A percentile compares a stretch with the other conserved stretches of the same genome.
phyloP scores from a whole-genome alignment of 2,113 vertebrate genomes.

The Calonectris borealis region DNA sequence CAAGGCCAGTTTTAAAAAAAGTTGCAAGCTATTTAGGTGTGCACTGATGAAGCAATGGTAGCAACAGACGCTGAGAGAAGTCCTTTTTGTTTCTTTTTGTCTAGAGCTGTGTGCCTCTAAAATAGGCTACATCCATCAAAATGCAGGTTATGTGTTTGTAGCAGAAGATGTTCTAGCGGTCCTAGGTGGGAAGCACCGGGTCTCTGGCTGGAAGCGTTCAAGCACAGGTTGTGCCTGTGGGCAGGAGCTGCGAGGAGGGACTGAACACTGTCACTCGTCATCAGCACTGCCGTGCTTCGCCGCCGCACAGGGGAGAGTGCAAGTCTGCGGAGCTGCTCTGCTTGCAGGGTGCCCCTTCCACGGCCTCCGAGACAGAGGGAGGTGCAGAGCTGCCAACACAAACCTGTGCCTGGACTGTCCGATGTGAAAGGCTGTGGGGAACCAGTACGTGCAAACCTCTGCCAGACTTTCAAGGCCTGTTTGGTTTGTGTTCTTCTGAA shows the following conservation, averaged over 20 bases:
- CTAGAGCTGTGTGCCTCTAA: background rate
- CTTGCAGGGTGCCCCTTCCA: rapidly evolving
- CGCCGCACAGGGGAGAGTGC: rapidly evolving
- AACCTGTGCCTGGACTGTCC: background rate
- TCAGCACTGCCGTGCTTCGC: rapidly evolving
- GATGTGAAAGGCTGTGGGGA: background rate
- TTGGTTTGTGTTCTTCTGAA: background rate
- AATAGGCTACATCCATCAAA: rapidly evolving
- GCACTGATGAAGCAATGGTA: background rate
- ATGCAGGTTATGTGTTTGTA: too few species aligned
- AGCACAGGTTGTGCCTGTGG: background rate
- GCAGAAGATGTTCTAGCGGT: background rate
- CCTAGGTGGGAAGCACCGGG: rapidly evolving
- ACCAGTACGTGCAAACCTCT: background rate
- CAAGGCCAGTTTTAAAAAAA: background rate
- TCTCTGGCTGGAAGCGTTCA: background rate
- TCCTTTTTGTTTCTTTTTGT: background rate
- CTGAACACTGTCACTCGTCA: rapidly evolving
- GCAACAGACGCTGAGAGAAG: background rate
- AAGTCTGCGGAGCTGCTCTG: background rate
- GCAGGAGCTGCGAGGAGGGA: background rate
- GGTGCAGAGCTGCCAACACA: background rate
- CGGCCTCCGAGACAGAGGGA: too few species aligned
- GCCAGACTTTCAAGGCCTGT: background rate
- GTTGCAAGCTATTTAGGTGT: background rate